These are phyloP conservation scores for Brachionus rubens DNA, from an alignment of 1,140 invertebrate genomes.

Conservation along the genomic window DNA sequence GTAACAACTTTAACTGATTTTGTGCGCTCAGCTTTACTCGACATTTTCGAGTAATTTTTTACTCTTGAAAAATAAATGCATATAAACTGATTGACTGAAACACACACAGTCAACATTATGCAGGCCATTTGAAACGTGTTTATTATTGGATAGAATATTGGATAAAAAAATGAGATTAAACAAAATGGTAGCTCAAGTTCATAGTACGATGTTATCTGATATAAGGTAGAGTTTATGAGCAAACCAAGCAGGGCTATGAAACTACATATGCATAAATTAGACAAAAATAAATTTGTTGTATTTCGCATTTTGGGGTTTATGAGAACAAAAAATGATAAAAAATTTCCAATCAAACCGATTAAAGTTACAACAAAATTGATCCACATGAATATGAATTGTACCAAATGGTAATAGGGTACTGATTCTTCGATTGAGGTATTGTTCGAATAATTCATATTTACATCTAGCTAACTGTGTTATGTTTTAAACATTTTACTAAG, in stretches of 20 bases:
- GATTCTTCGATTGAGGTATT: too few relatives aligned
- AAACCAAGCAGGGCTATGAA: background rate
- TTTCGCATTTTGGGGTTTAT: constrained; percentile 14
- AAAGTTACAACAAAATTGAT: background rate
- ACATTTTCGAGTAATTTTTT: constrained; percentile 30
- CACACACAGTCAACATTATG: constrained; percentile 42
- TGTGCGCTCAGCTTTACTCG: background rate
- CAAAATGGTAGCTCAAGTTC: background rate
- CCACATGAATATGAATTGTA: background rate
- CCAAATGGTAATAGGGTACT: too few relatives aligned
- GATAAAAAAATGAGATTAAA: constrained; percentile 13
- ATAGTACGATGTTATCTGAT: background rate
- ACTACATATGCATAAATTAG: constrained; percentile 27
- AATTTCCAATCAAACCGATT: constrained; percentile 34
- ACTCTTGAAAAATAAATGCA: background rate
- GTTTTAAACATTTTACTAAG: too few relatives aligned
- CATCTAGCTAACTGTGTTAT: too few relatives aligned
- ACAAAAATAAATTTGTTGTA: constrained; percentile 30
- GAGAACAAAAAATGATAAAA: constrained; percentile 27
- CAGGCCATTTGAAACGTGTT: constrained; percentile 46
- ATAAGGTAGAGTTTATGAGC: background rate
- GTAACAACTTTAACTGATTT: constrained; percentile 5
- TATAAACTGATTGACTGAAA: constrained; percentile 42
- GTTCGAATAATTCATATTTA: too few relatives aligned
- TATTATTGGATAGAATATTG: constrained; percentile 28